Base-by-base conservation (phyloP, 2,113 vertebrate species). In the crab-eating macaque (Macaca fascicularis) region DNA sequence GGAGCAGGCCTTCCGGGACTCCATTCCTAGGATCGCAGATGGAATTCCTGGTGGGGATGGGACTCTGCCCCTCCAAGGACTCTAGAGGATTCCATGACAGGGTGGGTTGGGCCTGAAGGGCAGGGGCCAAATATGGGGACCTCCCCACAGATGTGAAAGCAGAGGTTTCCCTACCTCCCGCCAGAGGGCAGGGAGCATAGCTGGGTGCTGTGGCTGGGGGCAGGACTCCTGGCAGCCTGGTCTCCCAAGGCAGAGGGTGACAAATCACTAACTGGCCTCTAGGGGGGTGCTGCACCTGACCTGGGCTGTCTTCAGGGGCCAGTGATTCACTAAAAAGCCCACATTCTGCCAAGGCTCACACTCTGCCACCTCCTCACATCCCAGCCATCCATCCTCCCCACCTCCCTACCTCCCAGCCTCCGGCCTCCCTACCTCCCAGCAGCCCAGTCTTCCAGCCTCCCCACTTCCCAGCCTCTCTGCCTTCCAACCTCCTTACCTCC, bases 351-450 rank as follows among this genome's bases (percentile, higher is more conserved):
- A 1, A 64, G 27, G 61, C 12, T 64, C n/a, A 13, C 38, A 11
- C 84, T 50, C 59, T 27, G 43, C 2, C 2, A 3, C 52, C 20
- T 40, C 16, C 43, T n/a, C 16, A 19, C 23, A 67, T 14, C 59
- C n/a, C 57, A 11, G 19, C 32, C 35, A 40, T 45, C 38, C 13
- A 7, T 5, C 43, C 48, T 27, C 40, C 70, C 40, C 25, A 19
- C 50, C 81, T 70, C 89, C 32, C 23, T 3, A 45, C 40, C 10
- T 45, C 27, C 20, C 2, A n/a, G 20, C 11, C 67, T 4, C 20
- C 1, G 19, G 13, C 2, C 67, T 4, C 27, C 64, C 35, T 1
- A 25, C 35, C 8, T 13, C 32, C 30, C 3, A 10, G 4, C 32
- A 4, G 20, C 52, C 61, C 57, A 10, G 23, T 23, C 57, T 59